phyloP scores from a whole-genome alignment of 2,113 vertebrate species.

The Megatriorchis doriae region DNA sequence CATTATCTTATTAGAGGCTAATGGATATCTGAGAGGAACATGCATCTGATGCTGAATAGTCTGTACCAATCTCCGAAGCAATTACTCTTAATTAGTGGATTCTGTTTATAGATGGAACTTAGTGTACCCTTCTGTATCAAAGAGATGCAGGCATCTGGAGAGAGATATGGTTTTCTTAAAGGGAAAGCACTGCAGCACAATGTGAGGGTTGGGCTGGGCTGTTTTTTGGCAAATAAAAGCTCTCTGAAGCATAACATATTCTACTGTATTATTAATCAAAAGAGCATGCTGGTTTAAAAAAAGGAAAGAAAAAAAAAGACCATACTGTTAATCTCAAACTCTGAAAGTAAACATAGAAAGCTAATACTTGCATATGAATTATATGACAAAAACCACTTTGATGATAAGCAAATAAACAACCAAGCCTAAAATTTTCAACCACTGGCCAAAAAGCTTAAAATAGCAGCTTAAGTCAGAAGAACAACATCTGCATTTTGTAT shows the following conservation, averaged over 20 bases:
- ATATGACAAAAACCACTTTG: constrained; percentile 48
- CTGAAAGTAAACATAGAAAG: constrained; percentile 45
- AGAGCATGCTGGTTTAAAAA: neutral
- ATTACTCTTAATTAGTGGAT: constrained; percentile 83
- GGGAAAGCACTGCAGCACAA: constrained; percentile 50
- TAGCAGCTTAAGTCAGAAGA: constrained; percentile 51
- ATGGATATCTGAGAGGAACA: constrained; percentile 84
- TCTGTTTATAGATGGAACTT: constrained; percentile 84
- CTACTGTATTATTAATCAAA: constrained; percentile 55
- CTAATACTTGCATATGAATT: constrained; percentile 40
- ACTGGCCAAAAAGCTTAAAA: constrained; percentile 48
- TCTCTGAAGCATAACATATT: constrained; percentile 37
- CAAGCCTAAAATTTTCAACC: constrained; percentile 28
- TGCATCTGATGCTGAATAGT: constrained; percentile 78
- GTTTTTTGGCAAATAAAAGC: constrained; percentile 4
- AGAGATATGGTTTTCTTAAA: constrained; percentile 73
- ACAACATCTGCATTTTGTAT: constrained; percentile 65
- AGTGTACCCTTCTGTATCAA: constrained; percentile 77
- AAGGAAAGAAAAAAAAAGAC: neutral
- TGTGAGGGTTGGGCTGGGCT: neutral
- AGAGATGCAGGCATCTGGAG: constrained; percentile 76
- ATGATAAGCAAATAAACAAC: constrained; percentile 57
- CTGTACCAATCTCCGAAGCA: constrained; percentile 79
- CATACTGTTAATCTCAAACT: constrained; percentile 44
- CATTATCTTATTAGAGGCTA: constrained; percentile 83